Base-by-base conservation (phyloP, 2,888 invertebrate genomes). In the Oxycera nigricornis region DNA sequence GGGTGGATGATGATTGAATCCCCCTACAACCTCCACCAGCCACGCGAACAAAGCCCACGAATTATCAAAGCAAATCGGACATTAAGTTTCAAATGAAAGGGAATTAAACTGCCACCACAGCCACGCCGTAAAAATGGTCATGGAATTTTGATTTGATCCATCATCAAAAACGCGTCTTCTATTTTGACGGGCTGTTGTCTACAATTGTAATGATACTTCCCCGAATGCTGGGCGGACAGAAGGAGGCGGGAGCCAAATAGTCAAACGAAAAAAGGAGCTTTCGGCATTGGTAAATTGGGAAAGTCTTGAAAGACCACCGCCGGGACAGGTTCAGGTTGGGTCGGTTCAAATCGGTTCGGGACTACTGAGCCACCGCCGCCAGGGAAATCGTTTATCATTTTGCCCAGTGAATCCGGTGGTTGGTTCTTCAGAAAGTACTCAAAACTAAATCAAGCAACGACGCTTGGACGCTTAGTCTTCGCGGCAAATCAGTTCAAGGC, bases 41-140 rank as follows among this genome's bases (percentile, higher is more conserved):
- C 24, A 59, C 0, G 2, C 24, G 20, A 67, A 67, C 39, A 67
- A 41, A 20, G 41, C 41, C 22, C 35, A n/a, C 31, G 17, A 22
- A 55, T 55, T 55, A 55, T 59, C 26, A 67, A 67, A 41, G 46
- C 24, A 67, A 41, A 41, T 67, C 65, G 46, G 65, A 41, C 24
- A 39, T 24, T 39, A 26, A 41, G 39, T 41, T 41, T n/a, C 65
- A 4, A 41, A 39, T 26, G 46, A 67, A 67, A 67, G 41, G 46
- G 41, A 67, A 67, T 62, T 62, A 62, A 62, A 39, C 35, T 62
- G 62, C 62, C 62, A 59, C 31, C 20, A 2, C 20, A 46, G 17
- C 17, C 6, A 11, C 35, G 3, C 46, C 46, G 46, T 3, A 11
- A 28, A 41, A 24, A 2, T 46, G 26, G 20, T 67, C 24, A 67